Evolutionary conservation across 1,140 invertebrate genomes (phyloP).

Genomic region (Uloborus diversus): DNA sequence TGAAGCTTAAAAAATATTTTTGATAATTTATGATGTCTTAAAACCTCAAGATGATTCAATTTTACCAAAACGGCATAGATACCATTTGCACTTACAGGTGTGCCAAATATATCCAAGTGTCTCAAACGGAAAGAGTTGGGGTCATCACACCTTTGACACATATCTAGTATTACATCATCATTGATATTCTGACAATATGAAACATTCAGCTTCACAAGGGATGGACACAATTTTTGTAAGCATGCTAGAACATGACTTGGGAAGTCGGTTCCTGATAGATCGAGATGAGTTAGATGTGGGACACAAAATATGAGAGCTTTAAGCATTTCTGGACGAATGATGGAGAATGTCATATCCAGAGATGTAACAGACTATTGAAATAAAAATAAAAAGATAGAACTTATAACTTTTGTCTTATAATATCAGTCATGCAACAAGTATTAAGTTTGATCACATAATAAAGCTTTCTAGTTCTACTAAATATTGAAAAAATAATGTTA

Average conservation of each 20-base stretch:
- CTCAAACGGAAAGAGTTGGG: background rate
- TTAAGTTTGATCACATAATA: too few relatives aligned
- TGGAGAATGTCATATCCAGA: background rate
- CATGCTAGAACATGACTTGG: background rate
- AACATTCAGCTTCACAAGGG: background rate
- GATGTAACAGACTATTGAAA: background rate
- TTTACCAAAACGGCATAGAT: too few relatives aligned
- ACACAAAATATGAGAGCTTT: conserved; percentile 7
- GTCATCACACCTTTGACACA: background rate
- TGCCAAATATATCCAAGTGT: conserved; percentile 5
- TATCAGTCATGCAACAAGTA: too few relatives aligned
- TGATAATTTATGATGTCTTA: background rate
- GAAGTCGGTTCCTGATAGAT: background rate
- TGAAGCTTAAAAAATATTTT: background rate
- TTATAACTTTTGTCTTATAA: background rate
- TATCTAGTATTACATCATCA: background rate
- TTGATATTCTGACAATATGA: background rate
- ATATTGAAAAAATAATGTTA: too few relatives aligned
- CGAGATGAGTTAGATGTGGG: background rate
- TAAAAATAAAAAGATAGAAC: background rate
- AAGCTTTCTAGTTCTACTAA: too few relatives aligned
- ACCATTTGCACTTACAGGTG: background rate
- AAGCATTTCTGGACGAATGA: background rate
- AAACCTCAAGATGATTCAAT: background rate
- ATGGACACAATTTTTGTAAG: background rate